Evolutionary conservation across 1,140 invertebrate species (phyloP), one percentile per base, ranked within the genome.

Genomic region (Penaeus chinensis): DNA sequence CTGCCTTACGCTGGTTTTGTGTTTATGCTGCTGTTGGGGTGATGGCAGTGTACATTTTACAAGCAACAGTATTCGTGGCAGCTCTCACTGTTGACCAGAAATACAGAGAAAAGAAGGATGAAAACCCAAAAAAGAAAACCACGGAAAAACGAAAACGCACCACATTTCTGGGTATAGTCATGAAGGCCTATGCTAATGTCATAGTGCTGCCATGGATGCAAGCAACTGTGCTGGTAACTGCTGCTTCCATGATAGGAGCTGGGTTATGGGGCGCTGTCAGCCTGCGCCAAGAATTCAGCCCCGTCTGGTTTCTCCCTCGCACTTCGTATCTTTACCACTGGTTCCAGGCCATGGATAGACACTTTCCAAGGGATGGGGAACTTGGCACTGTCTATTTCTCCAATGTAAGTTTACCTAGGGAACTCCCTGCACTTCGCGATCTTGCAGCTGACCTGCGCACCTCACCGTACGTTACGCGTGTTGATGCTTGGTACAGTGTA

Each of bases 391-490:
- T 87, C 10, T 87, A 82, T 27, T 87, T 87, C 37, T 54, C 85
- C 69, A 87, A 87, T 65, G 80, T 78, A 22, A 85, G 92, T 95
- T 78, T 93, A 95, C 92, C 95, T 95, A 89, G 92, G 92, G 18
- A 88, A 92, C 78, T 95, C 96, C 92, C 93, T 95, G 90, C 86
- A 89, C 93, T 96, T 82, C 92, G 94, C 66, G 88, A 91, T 78
- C 91, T 96, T 65, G 92, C 93, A 0, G 91, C 93, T 82, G 90
- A 92, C 27, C 92, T 96, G 37, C 88, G 92, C 89, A 92, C 94
- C 92, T 91, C 93, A 91, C 92, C 92, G 88, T 91, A 92, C 69
- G 93, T 94, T 66, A 92, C 93, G 83, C 93, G 93, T 88, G 91
- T 95, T 0, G 92, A 93, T 60, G 92, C 94, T 16, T 96, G 95